Base-by-base conservation (phyloP, 2,888 invertebrate species). In the Gastrophysa polygoni region DNA sequence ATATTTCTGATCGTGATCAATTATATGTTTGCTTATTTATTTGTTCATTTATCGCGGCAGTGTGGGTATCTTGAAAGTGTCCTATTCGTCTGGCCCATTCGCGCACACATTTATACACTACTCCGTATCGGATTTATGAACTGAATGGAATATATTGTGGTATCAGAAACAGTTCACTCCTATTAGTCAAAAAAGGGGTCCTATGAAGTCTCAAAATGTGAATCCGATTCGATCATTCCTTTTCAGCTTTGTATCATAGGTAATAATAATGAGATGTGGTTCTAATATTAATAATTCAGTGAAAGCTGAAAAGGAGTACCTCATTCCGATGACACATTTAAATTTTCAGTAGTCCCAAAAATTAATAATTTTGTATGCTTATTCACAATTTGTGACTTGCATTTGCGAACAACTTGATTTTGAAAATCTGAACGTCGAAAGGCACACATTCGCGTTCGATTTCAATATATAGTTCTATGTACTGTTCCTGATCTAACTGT, bases 41-140 rank as follows among this genome's bases (percentile, higher is more conserved):
- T n/a, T n/a, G n/a, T n/a, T n/a, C n/a, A n/a, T n/a, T n/a, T n/a
- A n/a, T n/a, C n/a, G n/a, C n/a, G n/a, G n/a, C n/a, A n/a, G n/a
- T n/a, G 59, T 60, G 49, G 63, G 63, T 57, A 48, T 52, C 61
- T 63, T 61, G 64, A 59, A 64, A 63, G 67, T 67, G 67, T 68
- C 69, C 71, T 70, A 67, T 69, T 64, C 68, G 67, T 68, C 71
- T 73, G 74, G 76, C 74, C 76, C 72, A 78, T 79, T 77, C 75
- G 77, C 79, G 79, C 80, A 81, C 80, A 81, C 79, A 78, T 78
- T 78, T 77, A 78, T 78, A 79, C 77, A 79, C 77, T 79, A 80
- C 80, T 81, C 81, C 81, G 79, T 81, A 82, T 81, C 80, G 81
- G 80, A 81, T 77, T 76, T 74, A 75, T 73, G 72, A 69, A 68